phyloP scores from a whole-genome alignment of 2,113 vertebrate species.

The Crotalus viridis region DNA sequence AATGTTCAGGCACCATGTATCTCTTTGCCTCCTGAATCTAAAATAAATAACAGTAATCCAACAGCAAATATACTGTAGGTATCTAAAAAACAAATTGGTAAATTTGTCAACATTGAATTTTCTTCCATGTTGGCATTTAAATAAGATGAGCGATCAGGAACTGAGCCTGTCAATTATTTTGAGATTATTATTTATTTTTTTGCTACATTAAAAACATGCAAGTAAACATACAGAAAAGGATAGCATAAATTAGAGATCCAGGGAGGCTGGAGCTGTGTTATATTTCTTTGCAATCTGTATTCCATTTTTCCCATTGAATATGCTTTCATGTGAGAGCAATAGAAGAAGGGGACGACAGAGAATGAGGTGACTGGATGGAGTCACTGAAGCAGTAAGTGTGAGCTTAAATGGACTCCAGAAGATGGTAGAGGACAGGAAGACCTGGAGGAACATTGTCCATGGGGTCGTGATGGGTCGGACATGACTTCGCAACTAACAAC shows the following conservation, averaged over 20 bases:
- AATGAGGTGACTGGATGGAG: too few species aligned
- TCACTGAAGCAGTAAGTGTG: too few species aligned
- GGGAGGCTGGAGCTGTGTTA: conserved; percentile 28
- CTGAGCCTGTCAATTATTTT: conserved; percentile 9
- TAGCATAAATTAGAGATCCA: conserved; percentile 32
- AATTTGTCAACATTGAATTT: conserved; percentile 35
- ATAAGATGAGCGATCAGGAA: conserved; percentile 34
- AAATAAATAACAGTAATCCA: background rate
- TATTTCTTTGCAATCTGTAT: conserved; percentile 36
- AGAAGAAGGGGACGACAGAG: too few species aligned
- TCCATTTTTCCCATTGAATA: conserved; percentile 45
- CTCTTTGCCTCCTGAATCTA: background rate
- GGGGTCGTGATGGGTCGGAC: too few species aligned
- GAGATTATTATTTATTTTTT: conserved; percentile 32
- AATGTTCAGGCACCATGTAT: background rate
- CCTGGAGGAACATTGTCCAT: too few species aligned
- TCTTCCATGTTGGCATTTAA: conserved; percentile 31
- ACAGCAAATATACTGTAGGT: background rate
- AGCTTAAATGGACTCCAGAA: too few species aligned
- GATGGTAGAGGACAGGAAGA: too few species aligned
- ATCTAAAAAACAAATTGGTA: conserved; percentile 29
- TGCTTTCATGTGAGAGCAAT: conserved; percentile 13
- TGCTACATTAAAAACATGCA: conserved; percentile 38
- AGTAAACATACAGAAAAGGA: conserved; percentile 57
- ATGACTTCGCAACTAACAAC: too few species aligned